Evolutionary conservation across 2,113 vertebrate species (phyloP).

Genomic region (Junco hyemalis): DNA sequence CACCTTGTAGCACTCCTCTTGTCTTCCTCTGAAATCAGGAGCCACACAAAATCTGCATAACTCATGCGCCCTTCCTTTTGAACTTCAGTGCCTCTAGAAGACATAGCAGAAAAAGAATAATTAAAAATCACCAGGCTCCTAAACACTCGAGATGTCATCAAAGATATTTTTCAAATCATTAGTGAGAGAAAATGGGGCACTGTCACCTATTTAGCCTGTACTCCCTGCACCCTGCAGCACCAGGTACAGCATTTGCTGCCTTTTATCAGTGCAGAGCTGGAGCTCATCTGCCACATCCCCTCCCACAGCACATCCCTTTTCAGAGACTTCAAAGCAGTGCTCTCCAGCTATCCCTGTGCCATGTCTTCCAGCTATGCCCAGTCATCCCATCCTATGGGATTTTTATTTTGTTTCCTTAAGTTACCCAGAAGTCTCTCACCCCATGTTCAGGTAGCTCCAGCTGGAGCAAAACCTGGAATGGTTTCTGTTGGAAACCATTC

Average conservation of each 20-base stretch:
- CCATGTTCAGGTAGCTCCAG: not conserved
- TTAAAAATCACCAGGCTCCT: not conserved
- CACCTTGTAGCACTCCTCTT: conserved; percentile 97
- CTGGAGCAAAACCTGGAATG: not conserved
- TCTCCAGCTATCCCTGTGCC: not conserved
- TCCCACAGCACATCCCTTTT: not conserved
- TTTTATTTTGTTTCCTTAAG: not conserved
- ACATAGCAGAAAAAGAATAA: not conserved
- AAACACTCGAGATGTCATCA: not conserved
- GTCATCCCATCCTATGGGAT: not conserved
- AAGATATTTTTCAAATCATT: not conserved
- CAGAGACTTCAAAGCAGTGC: not conserved
- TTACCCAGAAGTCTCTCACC: not conserved
- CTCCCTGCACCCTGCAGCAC: not conserved
- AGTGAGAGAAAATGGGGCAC: not conserved
- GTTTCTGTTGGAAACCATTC: not conserved
- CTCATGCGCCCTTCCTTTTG: conserved; percentile 95
- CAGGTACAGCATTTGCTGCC: not conserved
- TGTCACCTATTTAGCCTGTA: not conserved
- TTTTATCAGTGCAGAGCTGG: not conserved
- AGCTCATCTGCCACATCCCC: not conserved
- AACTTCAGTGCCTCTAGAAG: conserved; percentile 88
- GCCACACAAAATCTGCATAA: conserved; percentile 98
- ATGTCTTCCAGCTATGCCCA: not conserved
- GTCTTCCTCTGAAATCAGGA: conserved; percentile 97